Conservation (phyloP, 1,140 invertebrate genomes). For the Neoseiulus cucumeris region DNA sequence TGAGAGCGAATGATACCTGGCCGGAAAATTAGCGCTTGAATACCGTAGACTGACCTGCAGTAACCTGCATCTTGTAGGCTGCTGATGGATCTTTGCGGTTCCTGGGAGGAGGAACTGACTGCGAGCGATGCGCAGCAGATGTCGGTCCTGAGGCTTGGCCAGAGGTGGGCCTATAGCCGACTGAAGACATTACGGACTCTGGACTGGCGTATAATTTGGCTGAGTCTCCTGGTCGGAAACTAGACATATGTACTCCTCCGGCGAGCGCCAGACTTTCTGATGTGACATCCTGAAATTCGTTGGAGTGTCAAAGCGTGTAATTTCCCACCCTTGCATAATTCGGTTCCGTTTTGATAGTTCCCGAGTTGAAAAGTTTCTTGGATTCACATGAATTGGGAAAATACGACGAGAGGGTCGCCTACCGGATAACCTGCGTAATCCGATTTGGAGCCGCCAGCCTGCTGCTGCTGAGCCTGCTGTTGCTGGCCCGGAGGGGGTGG, state of each 20-base stretch:
- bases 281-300: conserved; percentile 23
- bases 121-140: conserved; percentile 16
- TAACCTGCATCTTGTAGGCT: conserved; percentile 5
- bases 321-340: no score
- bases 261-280: not conserved
- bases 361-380: no score
- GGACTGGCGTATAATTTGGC: conserved; percentile 72
- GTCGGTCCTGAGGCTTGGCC: not conserved
- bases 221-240: conserved; percentile 54
- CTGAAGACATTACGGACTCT: conserved; percentile 48
- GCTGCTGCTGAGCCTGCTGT: not conserved
- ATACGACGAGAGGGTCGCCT: no score
- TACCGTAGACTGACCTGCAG: conserved; percentile 10
- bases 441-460: conserved; percentile 12
- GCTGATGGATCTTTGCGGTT: conserved; percentile 12
- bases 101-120: conserved; percentile 29
- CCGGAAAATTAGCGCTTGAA: no score
- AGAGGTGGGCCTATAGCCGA: conserved; percentile 37
- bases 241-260: conserved; percentile 40
- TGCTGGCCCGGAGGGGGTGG: conserved; percentile 36
- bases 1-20: no score
- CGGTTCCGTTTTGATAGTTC: no score
- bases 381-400: no score
- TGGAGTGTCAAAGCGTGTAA: no score
- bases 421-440: conserved; percentile 17